Evolutionary conservation across 2,888 invertebrate species (phyloP), one percentile per base, ranked within the genome.

Genomic region (Drosophila birchii): DNA sequence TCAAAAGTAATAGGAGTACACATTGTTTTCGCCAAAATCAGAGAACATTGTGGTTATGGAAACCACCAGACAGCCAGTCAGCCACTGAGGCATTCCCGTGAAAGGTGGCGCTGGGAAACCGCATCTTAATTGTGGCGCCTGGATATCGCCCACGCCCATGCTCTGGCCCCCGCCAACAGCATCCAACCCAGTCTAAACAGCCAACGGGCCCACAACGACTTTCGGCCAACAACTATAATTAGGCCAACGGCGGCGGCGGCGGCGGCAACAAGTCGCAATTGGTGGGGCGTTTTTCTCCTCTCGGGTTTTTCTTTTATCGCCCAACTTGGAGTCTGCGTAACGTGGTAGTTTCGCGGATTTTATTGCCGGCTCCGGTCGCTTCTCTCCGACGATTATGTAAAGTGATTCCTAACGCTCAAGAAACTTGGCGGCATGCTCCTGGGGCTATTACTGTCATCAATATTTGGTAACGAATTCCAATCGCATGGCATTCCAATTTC

Each of bases 381-480:
- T 51, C 68, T 68, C 63, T 38, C 20, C 36, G 18, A n/a, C 59
- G 45, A 38, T 69, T 69, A 67, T 58, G 57, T 69, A 66, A 66
- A 66, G 41, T 62, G 62, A 62, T 62, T 66, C 62, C 64, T 66
- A 43, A n/a, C 26, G n/a, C 67, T 20, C 41, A 53, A 43, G 44
- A 68, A 68, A 58, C 44, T 45, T 18, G 32, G 67, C 36, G 14
- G 69, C 59, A 34, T 18, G 36, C 51, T 20, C 51, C 51, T 23
- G 36, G 36, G 57, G 67, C 79, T 61, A 56, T 69, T 56, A 75
- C 79, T 87, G 73, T 78, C 80, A 82, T 82, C 80, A 85, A 79
- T 87, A 87, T 78, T 84, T 82, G 84, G 82, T 75, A 80, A 87
- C 73, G 85, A 85, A 85, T 85, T 74, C 74, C 82, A 76, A 56